Evolutionary conservation across 2,888 invertebrate genomes (phyloP).

Genomic region (Drosophila atroscutellata): DNA sequence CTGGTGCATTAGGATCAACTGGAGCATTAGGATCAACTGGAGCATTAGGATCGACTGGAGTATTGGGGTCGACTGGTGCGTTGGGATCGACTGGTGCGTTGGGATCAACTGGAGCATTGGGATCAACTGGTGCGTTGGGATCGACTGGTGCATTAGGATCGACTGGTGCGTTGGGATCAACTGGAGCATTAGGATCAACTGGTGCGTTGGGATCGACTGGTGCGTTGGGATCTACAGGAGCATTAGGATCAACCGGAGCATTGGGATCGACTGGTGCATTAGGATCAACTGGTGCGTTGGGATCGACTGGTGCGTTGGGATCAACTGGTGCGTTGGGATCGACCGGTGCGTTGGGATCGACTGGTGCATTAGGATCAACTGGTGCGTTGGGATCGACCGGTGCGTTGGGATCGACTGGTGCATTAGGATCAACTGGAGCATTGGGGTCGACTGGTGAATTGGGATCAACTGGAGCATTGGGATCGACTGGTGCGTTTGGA

Average conservation of each 20-base stretch:
- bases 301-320: slow-evolving; percentile 25
- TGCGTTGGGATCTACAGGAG: neutral
- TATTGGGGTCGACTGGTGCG: slow-evolving; percentile 7
- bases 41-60: rapidly evolving
- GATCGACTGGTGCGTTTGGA: rapidly evolving
- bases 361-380: neutral
- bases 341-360: slow-evolving; percentile 14
- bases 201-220: slow-evolving; percentile 27
- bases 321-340: slow-evolving; percentile 31
- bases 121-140: slow-evolving; percentile 19
- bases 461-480: rapidly evolving
- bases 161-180: neutral
- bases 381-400: rapidly evolving
- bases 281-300: slow-evolving; percentile 13
- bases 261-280: slow-evolving; percentile 21
- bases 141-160: slow-evolving; percentile 13
- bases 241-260: slow-evolving; percentile 1
- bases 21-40: rapidly evolving
- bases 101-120: neutral
- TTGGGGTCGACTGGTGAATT: rapidly evolving
- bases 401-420: rapidly evolving
- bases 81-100: slow-evolving; percentile 11
- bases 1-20: slow-evolving; percentile 19
- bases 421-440: rapidly evolving
- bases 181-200: slow-evolving; percentile 21